phyloP scores from a whole-genome alignment of 1,140 invertebrate species.

The Harlomillsia oculata region DNA sequence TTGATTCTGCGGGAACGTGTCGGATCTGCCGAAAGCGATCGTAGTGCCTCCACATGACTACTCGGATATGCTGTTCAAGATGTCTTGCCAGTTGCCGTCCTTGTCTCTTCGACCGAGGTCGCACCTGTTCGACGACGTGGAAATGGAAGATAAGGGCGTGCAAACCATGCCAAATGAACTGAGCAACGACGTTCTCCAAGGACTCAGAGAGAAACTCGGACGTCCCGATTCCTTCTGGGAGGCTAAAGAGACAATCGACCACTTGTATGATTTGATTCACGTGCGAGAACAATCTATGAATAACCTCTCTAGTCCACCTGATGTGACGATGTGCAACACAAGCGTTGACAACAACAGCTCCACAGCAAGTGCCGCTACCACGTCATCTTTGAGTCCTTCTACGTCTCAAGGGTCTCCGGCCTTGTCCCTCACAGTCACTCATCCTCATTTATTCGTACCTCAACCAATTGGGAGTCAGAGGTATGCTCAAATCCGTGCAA shows the following conservation, averaged over 20 bases:
- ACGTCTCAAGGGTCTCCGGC: neutral
- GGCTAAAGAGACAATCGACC: conserved; percentile 65
- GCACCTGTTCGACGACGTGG: conserved; percentile 29
- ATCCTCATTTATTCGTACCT: conserved; percentile 35
- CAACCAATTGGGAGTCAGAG: neutral
- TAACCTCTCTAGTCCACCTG: conserved; percentile 30
- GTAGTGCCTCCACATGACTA: neutral
- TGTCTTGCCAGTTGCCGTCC: neutral
- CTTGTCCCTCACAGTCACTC: conserved; percentile 18
- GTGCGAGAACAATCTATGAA: conserved; percentile 43
- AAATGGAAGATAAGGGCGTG: conserved; percentile 53
- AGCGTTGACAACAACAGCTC: conserved; percentile 34
- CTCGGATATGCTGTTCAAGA: conserved; percentile 8
- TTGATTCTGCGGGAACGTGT: too few relatives aligned
- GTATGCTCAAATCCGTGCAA: conserved; percentile 30
- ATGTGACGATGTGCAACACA: conserved; percentile 32
- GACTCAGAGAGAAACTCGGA: conserved; percentile 56
- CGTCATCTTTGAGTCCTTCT: conserved; percentile 41
- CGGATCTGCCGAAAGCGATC: conserved; percentile 2
- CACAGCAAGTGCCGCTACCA: conserved; percentile 52
- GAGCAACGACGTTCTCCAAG: conserved; percentile 59
- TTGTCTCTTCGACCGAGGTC: conserved; percentile 18
- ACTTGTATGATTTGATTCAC: conserved; percentile 65
- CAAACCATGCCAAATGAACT: conserved; percentile 63
- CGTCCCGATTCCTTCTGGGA: conserved; percentile 62